Percentiles rank a stretch among this genome's conserved stretches.
These are phyloP conservation scores for Pelvicachromis taeniatus DNA, from an alignment of 2,113 vertebrate genomes.

Conservation along the genomic window DNA sequence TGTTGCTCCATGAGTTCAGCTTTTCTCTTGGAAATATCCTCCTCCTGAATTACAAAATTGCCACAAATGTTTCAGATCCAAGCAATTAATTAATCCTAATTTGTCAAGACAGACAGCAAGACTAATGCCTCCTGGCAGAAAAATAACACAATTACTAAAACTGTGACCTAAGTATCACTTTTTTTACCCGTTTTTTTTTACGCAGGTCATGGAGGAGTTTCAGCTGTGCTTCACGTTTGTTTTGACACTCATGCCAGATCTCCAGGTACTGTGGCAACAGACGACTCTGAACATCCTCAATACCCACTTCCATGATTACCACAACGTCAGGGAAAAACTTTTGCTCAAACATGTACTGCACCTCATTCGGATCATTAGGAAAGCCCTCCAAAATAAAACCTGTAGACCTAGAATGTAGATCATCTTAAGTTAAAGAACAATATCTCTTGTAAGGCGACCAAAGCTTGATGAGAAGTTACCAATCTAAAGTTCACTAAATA, in stretches of 20 bases:
- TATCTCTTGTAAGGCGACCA: not conserved
- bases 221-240: constrained; percentile 61
- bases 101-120: not conserved
- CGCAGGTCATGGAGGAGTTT: constrained; percentile 73
- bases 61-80: not conserved
- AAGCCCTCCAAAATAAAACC: constrained; percentile 95
- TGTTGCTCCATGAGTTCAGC: constrained; percentile 80
- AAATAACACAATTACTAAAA: not conserved
- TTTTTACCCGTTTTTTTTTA: constrained; percentile 74
- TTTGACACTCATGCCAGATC: constrained; percentile 75
- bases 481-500: not conserved
- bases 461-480: not conserved
- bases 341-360: constrained; percentile 74
- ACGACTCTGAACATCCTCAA: constrained; percentile 73
- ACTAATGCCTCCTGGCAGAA: not conserved
- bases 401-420: constrained; percentile 74
- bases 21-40: constrained; percentile 79
- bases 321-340: constrained; percentile 83
- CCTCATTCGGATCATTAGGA: constrained; percentile 78
- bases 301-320: constrained; percentile 75
- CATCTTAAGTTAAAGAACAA: not conserved
- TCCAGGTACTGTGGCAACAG: constrained; percentile 75
- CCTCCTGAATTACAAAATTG: constrained; percentile 65
- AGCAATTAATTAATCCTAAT: not conserved
- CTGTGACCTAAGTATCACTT: not conserved